A percentile compares a stretch with the other conserved stretches of the same genome.
phyloP scores from a whole-genome alignment of 2,888 invertebrate genomes.

The Agelastica alni region DNA sequence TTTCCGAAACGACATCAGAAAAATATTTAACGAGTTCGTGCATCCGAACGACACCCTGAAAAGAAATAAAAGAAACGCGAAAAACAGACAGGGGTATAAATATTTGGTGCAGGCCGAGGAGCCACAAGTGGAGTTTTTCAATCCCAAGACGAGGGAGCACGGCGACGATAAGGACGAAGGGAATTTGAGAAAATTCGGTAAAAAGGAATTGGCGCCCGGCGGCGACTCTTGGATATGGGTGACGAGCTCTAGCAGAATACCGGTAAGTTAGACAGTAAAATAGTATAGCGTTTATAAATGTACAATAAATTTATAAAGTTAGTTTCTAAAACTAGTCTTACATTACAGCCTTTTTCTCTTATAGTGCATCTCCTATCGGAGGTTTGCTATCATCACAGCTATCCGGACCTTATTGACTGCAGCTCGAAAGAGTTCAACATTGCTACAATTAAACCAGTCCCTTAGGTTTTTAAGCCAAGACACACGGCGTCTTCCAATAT shows the following conservation, averaged over 20 bases:
- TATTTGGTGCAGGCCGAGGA: slow-evolving; percentile 51
- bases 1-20: slow-evolving; percentile 46
- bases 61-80: slow-evolving; percentile 29
- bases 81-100: slow-evolving; percentile 40
- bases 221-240: slow-evolving; percentile 86
- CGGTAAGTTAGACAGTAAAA: no score
- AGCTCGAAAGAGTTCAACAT: no score
- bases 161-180: slow-evolving; percentile 55
- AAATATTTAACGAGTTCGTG: slow-evolving; percentile 44
- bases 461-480: background rate
- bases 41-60: slow-evolving; percentile 4
- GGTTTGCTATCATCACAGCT: no score
- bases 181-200: slow-evolving; percentile 59
- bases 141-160: slow-evolving; percentile 69
- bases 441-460: background rate
- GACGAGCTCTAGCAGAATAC: slow-evolving; percentile 84
- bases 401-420: no score
- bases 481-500: background rate
- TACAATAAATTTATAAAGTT: no score
- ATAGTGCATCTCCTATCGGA: no score
- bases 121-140: slow-evolving; percentile 72
- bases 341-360: no score
- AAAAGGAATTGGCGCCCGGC: slow-evolving; percentile 70
- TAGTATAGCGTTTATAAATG: no score
- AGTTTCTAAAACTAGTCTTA: no score